Conservation (phyloP, 2,888 invertebrate species). For the Lasioglossum leucozonium region DNA sequence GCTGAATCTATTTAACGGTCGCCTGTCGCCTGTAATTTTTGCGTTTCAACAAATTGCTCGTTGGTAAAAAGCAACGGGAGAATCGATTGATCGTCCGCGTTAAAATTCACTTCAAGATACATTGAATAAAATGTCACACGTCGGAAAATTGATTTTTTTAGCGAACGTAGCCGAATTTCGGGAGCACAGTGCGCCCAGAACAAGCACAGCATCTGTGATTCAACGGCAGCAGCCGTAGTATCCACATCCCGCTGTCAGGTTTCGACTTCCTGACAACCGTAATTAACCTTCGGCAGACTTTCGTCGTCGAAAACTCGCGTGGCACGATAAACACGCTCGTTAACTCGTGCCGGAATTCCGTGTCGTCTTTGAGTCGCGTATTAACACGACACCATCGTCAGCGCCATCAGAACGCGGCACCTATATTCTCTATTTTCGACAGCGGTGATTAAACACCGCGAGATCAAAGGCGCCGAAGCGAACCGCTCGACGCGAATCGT, state of each 20-base stretch:
- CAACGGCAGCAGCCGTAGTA: background rate
- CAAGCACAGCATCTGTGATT: background rate
- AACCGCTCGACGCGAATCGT: background rate
- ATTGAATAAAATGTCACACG: background rate
- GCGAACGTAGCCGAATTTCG: background rate
- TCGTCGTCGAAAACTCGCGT: slow-evolving; percentile 29
- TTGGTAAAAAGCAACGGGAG: too few species aligned
- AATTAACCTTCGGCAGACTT: slow-evolving; percentile 49
- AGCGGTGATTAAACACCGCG: slow-evolving; percentile 9
- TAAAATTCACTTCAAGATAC: too few species aligned
- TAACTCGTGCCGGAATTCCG: slow-evolving; percentile 40
- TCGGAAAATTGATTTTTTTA: background rate
- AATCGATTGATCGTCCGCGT: background rate
- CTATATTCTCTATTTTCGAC: slow-evolving; percentile 25
- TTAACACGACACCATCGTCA: slow-evolving; percentile 38
- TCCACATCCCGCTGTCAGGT: background rate
- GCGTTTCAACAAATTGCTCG: background rate
- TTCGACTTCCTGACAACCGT: slow-evolving; percentile 27
- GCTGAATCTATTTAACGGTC: slow-evolving; percentile 34
- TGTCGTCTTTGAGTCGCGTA: slow-evolving; percentile 21
- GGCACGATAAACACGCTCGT: slow-evolving; percentile 47
- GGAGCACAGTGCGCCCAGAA: background rate
- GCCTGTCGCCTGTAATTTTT: background rate
- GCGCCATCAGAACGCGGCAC: background rate
- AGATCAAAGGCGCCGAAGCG: slow-evolving; percentile 20